These are phyloP conservation scores for Napeogenes inachia DNA, from an alignment of 2,888 invertebrate genomes.

Conservation along the genomic window DNA sequence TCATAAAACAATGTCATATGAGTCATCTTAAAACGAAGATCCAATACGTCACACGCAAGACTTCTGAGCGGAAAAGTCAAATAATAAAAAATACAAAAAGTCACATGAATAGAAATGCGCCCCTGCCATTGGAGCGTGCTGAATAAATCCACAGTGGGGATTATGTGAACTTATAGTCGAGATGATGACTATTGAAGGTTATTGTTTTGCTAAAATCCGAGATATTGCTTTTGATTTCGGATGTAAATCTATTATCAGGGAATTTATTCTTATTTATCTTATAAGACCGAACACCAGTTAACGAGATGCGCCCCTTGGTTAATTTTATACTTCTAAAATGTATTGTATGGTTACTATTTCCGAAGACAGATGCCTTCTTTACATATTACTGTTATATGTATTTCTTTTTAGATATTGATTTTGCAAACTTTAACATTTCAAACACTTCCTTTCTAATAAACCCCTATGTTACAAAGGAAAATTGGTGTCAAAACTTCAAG, in stretches of 20 bases:
- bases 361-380: too few relatives aligned
- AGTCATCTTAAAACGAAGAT: constrained; percentile 22
- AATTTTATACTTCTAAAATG: too few relatives aligned
- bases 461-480: too few relatives aligned
- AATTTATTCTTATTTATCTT: not conserved
- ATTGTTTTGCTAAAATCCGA: constrained; percentile 26
- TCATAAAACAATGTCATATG: constrained; percentile 23
- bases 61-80: constrained; percentile 41
- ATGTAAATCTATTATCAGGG: not conserved
- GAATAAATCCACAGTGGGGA: constrained; percentile 56
- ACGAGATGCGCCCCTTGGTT: too few relatives aligned
- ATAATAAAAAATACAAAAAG: constrained; percentile 50
- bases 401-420: too few relatives aligned
- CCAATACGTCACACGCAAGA: constrained; percentile 27
- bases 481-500: too few relatives aligned
- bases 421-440: too few relatives aligned
- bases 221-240: constrained; percentile 4
- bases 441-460: too few relatives aligned
- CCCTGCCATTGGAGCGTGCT: constrained; percentile 55
- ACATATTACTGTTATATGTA: too few relatives aligned
- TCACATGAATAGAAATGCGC: constrained; percentile 52
- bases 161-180: constrained; percentile 55
- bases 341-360: too few relatives aligned
- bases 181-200: constrained; percentile 36
- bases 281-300: not conserved